These are phyloP conservation scores for Chanos chanos DNA, from an alignment of 2,797 vertebrate genomes.

Conservation along the genomic window DNA sequence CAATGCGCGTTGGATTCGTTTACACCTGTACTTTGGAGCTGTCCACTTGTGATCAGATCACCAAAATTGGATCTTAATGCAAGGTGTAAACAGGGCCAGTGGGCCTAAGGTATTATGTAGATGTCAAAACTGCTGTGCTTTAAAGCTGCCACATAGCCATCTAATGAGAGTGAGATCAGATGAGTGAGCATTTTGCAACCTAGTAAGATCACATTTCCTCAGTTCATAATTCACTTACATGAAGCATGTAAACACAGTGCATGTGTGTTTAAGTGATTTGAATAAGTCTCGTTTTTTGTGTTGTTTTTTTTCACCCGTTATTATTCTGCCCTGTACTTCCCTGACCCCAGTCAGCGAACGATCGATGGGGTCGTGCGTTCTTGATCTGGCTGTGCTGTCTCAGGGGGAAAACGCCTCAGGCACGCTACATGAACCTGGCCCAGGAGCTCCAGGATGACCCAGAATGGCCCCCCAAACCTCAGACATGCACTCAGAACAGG, in stretches of 20 bases:
- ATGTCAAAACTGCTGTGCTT: too few species aligned
- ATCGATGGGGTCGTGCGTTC: conserved; percentile 66
- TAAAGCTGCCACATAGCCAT: too few species aligned
- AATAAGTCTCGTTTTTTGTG: background rate
- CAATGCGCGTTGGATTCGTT: too few species aligned
- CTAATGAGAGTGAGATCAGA: too few species aligned
- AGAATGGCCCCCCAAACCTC: conserved; percentile 96
- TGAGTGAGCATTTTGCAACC: too few species aligned
- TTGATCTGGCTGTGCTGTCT: conserved; percentile 71
- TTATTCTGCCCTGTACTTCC: background rate
- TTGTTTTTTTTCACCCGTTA: background rate
- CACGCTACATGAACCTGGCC: conserved; percentile 94
- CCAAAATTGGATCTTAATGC: too few species aligned
- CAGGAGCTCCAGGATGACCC: conserved; percentile 93
- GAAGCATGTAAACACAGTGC: background rate
- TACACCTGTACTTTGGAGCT: too few species aligned
- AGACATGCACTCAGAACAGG: conserved; percentile 94
- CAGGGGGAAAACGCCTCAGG: conserved; percentile 78
- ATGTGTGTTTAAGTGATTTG: too few species aligned
- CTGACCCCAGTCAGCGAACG: conserved; percentile 70
- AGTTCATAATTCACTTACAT: conserved; percentile 1
- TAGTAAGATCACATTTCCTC: too few species aligned
- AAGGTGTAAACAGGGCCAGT: too few species aligned
- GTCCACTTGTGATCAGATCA: too few species aligned
- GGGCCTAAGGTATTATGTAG: too few species aligned